Conservation (phyloP, 37 sponge, comb jelly and placozoan genomes). For the Theonella swinhoei region DNA sequence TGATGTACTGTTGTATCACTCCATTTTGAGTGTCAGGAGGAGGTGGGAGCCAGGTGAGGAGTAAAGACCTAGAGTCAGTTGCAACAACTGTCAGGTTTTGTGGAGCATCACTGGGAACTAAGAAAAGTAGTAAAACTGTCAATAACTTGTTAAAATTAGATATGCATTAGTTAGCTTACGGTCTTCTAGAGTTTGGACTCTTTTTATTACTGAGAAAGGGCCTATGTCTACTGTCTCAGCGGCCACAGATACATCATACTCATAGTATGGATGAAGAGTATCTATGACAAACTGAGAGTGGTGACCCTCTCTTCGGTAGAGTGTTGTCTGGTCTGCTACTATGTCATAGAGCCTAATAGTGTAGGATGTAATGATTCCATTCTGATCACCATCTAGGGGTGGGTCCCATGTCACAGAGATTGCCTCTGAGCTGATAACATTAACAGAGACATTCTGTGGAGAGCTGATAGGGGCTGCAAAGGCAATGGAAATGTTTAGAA, state of each 20-base stretch:
- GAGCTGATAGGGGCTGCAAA: conserved; percentile 26
- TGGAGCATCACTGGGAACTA: conserved; percentile 46
- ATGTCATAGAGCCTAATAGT: conserved; percentile 24
- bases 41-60: conserved; percentile 37
- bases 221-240: conserved; percentile 39
- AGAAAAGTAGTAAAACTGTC: not conserved
- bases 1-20: conserved; percentile 9
- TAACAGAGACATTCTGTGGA: conserved; percentile 20
- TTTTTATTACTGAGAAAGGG: not conserved
- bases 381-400: conserved; percentile 15
- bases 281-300: not conserved
- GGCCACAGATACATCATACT: conserved; percentile 18
- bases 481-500: too few species aligned
- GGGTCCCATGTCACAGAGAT: conserved; percentile 42
- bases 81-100: not conserved
- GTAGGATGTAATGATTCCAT: conserved; percentile 55
- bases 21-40: conserved; percentile 21
- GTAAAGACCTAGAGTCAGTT: not conserved
- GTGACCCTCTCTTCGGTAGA: not conserved
- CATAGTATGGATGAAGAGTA: conserved; percentile 32
- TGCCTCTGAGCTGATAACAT: not conserved
- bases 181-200: not conserved
- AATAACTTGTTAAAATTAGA: too few species aligned
- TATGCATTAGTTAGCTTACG: conserved; percentile 6
- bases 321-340: not conserved